phyloP scores from a whole-genome alignment of 2,113 vertebrate species.

The Hemicordylus capensis region DNA sequence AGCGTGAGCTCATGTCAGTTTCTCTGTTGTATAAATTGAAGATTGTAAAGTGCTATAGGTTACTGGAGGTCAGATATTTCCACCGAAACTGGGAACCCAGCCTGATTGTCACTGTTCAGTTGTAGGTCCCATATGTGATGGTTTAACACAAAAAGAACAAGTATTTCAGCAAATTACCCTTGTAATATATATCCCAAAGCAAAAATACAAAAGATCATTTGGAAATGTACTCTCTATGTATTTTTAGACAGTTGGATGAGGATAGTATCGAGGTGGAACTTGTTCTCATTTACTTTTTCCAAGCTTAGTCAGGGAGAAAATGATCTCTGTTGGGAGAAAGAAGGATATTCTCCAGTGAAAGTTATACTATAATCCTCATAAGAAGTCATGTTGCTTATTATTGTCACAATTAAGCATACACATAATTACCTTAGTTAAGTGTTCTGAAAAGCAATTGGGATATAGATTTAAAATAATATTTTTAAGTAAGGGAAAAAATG shows the following conservation, averaged over 20 bases:
- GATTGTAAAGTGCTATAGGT: neutral
- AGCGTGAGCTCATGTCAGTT: neutral
- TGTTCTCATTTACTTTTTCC: neutral
- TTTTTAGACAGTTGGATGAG: neutral
- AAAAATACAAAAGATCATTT: neutral
- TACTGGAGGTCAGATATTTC: neutral
- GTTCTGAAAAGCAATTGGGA: neutral
- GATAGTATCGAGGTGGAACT: neutral
- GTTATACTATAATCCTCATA: neutral
- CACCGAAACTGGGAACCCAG: neutral
- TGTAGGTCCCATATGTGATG: neutral
- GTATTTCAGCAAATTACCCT: neutral
- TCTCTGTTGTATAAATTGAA: neutral
- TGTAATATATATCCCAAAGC: neutral
- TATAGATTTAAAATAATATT: neutral
- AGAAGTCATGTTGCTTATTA: neutral
- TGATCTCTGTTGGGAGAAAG: neutral
- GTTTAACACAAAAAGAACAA: neutral
- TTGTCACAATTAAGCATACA: neutral
- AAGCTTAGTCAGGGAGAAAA: neutral
- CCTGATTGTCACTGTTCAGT: neutral
- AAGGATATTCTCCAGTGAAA: neutral
- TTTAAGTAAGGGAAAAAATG: too few species aligned
- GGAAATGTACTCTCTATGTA: neutral
- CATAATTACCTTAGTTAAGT: neutral